Percentiles rank a stretch among this genome's conserved stretches.
phyloP scores from a whole-genome alignment of 2,888 invertebrate species.

The Leucozona laternaria region DNA sequence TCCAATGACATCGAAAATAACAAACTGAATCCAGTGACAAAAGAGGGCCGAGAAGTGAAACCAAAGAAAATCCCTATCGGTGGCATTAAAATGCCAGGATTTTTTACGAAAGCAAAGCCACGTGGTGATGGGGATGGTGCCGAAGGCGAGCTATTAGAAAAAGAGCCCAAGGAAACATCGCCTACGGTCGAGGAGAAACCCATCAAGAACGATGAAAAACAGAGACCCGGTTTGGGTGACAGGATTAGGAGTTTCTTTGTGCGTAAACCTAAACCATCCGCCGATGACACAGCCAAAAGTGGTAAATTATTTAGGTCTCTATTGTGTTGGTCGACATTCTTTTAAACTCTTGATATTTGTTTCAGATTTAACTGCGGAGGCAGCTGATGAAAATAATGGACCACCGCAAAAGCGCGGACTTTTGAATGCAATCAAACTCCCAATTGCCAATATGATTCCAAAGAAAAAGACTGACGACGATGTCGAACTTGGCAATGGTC shows the following conservation, averaged over 20 bases:
- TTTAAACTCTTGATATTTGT: background rate
- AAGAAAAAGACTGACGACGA: conserved; percentile 84
- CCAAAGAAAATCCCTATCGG: conserved; percentile 94
- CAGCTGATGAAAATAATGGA: conserved; percentile 75
- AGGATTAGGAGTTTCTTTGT: conserved; percentile 86
- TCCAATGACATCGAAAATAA: conserved; percentile 79
- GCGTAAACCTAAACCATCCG: conserved; percentile 83
- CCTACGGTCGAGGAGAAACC: conserved; percentile 76
- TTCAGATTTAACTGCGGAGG: conserved; percentile 69
- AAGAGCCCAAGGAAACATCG: conserved; percentile 82
- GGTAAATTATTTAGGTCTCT: conserved; percentile 78
- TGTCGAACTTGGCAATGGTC: conserved; percentile 84
- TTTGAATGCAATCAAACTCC: conserved; percentile 87
- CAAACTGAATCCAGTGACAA: conserved; percentile 82
- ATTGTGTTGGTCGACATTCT: background rate
- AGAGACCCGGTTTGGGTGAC: conserved; percentile 81
- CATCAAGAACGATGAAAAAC: conserved; percentile 79
- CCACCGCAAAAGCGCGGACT: conserved; percentile 84
- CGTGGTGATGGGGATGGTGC: conserved; percentile 86
- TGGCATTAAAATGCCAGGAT: conserved; percentile 94
- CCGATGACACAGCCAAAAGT: conserved; percentile 82
- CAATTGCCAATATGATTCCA: conserved; percentile 87
- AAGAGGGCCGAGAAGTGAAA: conserved; percentile 90
- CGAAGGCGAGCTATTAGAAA: conserved; percentile 84
- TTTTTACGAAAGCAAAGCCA: conserved; percentile 91